Conservation (phyloP, 2,797 vertebrate genomes). For the Smutsia gigantea region DNA sequence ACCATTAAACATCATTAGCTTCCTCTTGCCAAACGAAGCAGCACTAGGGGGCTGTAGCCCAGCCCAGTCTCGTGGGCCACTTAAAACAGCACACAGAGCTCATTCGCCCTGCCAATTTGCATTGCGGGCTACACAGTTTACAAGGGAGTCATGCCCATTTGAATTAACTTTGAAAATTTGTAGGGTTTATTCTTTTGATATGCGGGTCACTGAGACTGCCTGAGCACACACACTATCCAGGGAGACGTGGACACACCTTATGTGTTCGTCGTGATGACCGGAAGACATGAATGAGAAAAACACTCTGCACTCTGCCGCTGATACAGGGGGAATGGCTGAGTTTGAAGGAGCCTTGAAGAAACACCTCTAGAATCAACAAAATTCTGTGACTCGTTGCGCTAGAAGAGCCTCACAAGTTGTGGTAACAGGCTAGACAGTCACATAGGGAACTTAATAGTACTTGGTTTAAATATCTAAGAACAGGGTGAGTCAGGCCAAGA, state of each 20-base stretch:
- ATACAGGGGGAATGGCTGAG: neutral
- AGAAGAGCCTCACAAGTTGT: neutral
- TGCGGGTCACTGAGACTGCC: neutral
- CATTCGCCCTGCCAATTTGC: neutral
- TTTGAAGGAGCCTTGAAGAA: neutral
- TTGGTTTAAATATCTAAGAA: neutral
- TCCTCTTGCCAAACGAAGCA: neutral
- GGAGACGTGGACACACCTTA: slow-evolving; percentile 17
- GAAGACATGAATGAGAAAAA: slow-evolving; percentile 44
- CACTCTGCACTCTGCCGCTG: neutral
- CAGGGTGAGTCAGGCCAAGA: neutral
- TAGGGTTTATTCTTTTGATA: neutral
- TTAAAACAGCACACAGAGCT: slow-evolving; percentile 7
- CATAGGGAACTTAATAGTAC: neutral
- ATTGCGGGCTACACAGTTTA: neutral
- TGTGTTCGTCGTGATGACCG: slow-evolving; percentile 41
- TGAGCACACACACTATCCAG: neutral
- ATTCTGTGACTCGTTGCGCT: neutral
- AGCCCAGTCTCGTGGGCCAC: neutral
- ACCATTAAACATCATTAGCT: neutral
- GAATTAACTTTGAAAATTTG: slow-evolving; percentile 47
- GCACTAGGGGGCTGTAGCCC: neutral
- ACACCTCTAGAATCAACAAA: slow-evolving; percentile 35
- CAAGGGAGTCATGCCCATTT: neutral
- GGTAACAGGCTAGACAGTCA: neutral